Base-by-base conservation (phyloP, 2,888 invertebrate genomes). In the Epicampocera succincta region DNA sequence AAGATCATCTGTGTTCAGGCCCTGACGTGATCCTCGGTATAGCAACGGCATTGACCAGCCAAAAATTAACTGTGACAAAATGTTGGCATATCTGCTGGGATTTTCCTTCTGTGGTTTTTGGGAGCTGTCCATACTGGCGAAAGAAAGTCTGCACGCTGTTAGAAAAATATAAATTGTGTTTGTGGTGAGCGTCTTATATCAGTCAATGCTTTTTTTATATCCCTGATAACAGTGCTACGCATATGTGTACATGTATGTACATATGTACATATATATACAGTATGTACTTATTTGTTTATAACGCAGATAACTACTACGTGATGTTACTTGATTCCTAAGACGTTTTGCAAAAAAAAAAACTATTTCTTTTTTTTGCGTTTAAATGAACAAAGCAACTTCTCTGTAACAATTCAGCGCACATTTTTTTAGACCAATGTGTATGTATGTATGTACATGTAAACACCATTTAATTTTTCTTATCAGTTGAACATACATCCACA, bases 1-100 rank as follows among this genome's bases (percentile, higher is more conserved):
- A 25, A 96, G 91, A 90, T 96, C 96, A 9, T 92, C 91, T 66
- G 94, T 92, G 85, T 93, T 93, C 12, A 96, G 84, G 1, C 91
- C 91, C 12, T 87, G 83, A 5, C 85, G 86, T 1, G 88, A 86
- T 15, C 91, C 91, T 40, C 87, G 88, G 75, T 87, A 90, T 4
- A 91, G 84, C 21, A 90, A 56, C 3, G 91, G 91, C 65, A 90
- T 83, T 8, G 88, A 84, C 91, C 91, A 91, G 33, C 87, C 85
- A 84, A 91, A 91, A 63, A 91, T 81, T 63, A 90, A 54, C 83
- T 90, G 90, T 5, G 91, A 90, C 15, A 91, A 84, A 33, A 88
- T 85, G 83, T 89, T 91, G 1, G 90, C 90, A 77, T 84, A 80
- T 73, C 88, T 86, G 11, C 90, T 87, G 13, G 90, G 91, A 86